Conservation (phyloP, 1,140 invertebrate species). For the Cyrtorhinus lividipennis region DNA sequence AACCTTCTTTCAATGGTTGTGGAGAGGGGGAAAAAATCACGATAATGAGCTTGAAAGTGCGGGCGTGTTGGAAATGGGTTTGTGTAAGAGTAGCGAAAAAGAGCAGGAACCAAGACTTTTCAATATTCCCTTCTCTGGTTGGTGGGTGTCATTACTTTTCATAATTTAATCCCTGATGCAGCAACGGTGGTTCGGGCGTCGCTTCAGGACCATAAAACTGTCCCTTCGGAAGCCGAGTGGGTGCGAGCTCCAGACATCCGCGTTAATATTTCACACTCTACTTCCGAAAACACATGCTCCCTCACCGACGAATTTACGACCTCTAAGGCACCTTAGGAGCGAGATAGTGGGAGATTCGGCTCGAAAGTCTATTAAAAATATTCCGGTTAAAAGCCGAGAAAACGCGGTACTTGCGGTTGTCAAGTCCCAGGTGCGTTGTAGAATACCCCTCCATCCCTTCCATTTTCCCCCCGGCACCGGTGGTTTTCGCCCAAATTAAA, state of each 20-base stretch:
- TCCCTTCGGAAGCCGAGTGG: not conserved
- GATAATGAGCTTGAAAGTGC: no score
- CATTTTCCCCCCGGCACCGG: no score
- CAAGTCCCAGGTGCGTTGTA: not conserved
- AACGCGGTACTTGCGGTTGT: not conserved
- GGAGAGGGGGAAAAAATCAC: no score
- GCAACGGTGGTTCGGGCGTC: not conserved
- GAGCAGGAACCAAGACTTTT: no score
- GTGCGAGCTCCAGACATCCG: not conserved
- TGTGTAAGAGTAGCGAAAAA: no score
- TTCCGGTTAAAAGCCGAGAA: not conserved
- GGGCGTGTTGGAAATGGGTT: no score
- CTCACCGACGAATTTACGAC: not conserved
- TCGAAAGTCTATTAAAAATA: constrained; percentile 8
- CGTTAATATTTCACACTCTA: not conserved
- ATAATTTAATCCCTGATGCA: not conserved
- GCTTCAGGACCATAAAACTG: not conserved
- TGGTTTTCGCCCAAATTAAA: not conserved
- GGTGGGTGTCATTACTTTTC: not conserved
- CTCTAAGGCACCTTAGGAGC: not conserved
- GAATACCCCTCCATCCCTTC: not conserved
- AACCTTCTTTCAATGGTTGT: no score
- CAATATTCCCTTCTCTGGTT: no score
- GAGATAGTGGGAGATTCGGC: not conserved
- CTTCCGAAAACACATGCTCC: not conserved